Base-by-base conservation (phyloP, 2,888 invertebrate genomes). In the Lithophane socia region DNA sequence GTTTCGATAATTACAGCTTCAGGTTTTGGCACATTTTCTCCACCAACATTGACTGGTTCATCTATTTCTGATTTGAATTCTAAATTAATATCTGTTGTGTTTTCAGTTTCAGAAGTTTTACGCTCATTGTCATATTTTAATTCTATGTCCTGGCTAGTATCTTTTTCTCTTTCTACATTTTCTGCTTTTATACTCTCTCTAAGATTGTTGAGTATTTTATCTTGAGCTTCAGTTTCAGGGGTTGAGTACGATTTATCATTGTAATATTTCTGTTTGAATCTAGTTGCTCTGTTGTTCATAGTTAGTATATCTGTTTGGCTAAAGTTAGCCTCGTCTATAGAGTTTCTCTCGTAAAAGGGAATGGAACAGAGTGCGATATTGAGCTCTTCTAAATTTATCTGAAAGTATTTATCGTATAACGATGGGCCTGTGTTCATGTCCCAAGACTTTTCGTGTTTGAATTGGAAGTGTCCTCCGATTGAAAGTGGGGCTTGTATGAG, bases 371-470 rank as follows among this genome's bases (percentile, higher is more conserved):
- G 84, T 29, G 95, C 95, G 44, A 90, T 79, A n/a, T 92, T 91
- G 0, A 97, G 91, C 37, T 91, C 93, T 65, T 95, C 93, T 92
- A 94, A 94, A 80, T 96, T 92, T 7, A 96, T 94, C 37, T 95
- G 94, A 86, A 97, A 97, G 86, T 95, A 96, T 91, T 96, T 96
- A 78, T 96, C 95, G 83, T 96, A 96, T 47, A 93, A 83, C 2
- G 96, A 93, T 2, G 96, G 94, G 0, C 92, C 93, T 44, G 93
- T 92, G 49, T 89, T 91, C 42, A 91, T 86, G 69, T 95, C 95
- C 97, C 97, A 97, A 1, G 96, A 94, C 81, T 96, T 97, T 87
- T 97, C 97, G 86, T 97, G 97, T 89, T 97, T 97, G 79, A 97
- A 97, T 90, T 97, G 97, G 84, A 97, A 97, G 89, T 97, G 96